Evolutionary conservation across 2,888 invertebrate genomes (phyloP), one percentile per base, ranked within the genome.

Genomic region (Elysia crispata): DNA sequence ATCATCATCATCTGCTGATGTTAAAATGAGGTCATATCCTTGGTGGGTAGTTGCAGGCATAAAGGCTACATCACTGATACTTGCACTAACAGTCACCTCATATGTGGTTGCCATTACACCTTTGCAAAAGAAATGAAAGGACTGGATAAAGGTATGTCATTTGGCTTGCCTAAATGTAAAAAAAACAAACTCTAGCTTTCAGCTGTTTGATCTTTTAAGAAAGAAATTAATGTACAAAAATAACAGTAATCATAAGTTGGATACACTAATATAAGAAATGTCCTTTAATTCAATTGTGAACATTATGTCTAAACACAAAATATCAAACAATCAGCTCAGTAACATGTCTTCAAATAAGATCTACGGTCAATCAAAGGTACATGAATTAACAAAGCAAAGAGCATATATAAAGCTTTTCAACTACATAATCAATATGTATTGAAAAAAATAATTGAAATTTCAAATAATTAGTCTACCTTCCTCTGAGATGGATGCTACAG

Each of bases 21-120:
- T 95, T 77, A 95, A 95, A 87, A 95, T 95, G 64, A 95, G 93
- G 90, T 96, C 95, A 89, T 95, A 95, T 81, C 95, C 95, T 89
- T 95, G 95, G 30, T 94, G 95, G 1, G 94, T 94, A 88, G 94
- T 94, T 67, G 95, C 95, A 0, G 95, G 95, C 91, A 95, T 95
- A 91, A 95, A 95, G 5, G 95, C 94, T 76, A 95, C 94, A 87
- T 95, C 95, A 86, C 95, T 95, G 85, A 95, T 94, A 90, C 95
- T 95, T 82, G 95, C 92, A 8, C 95, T 95, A 13, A 95, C 95
- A 91, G 95, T 95, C 77, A 95, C 95, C 87, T 95, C 95, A 91
- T 95, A 95, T 50, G 94, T 93, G 88, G 95, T 95, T 85, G 94
- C 93, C 81, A 95, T 92, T 72, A 83, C 83, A 33, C 95, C 95